These are phyloP conservation scores for Monodelphis domestica DNA, from an alignment of 2,797 vertebrate genomes.

Conservation along the genomic window DNA sequence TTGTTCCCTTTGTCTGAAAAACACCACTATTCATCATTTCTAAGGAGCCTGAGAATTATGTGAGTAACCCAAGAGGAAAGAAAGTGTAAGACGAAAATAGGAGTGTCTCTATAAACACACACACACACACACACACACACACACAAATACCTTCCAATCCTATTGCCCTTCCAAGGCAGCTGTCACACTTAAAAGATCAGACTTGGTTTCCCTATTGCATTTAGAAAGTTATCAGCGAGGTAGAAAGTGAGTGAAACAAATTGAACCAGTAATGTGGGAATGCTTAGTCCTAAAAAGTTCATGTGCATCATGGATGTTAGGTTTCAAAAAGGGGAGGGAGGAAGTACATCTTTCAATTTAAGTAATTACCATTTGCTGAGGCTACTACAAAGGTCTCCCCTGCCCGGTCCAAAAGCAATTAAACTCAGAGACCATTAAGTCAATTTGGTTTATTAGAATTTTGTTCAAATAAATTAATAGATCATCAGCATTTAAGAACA, in stretches of 20 bases:
- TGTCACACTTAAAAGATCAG: background rate
- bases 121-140: no score
- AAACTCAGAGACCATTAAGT: background rate
- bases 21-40: background rate
- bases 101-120: background rate
- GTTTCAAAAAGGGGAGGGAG: background rate
- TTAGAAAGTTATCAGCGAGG: background rate
- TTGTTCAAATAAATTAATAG: background rate
- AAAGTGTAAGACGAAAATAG: background rate
- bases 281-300: background rate
- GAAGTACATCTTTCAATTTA: background rate
- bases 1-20: background rate
- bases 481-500: background rate
- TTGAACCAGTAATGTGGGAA: background rate
- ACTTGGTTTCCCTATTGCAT: background rate
- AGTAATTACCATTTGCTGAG: background rate
- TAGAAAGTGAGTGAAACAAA: background rate
- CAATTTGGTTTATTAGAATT: background rate
- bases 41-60: background rate
- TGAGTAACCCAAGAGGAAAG: background rate
- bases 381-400: background rate
- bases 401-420: background rate
- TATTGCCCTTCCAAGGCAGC: background rate
- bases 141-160: background rate
- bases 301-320: background rate